Conservation (phyloP, 1,140 invertebrate genomes). For the Rhysida immarginata region DNA sequence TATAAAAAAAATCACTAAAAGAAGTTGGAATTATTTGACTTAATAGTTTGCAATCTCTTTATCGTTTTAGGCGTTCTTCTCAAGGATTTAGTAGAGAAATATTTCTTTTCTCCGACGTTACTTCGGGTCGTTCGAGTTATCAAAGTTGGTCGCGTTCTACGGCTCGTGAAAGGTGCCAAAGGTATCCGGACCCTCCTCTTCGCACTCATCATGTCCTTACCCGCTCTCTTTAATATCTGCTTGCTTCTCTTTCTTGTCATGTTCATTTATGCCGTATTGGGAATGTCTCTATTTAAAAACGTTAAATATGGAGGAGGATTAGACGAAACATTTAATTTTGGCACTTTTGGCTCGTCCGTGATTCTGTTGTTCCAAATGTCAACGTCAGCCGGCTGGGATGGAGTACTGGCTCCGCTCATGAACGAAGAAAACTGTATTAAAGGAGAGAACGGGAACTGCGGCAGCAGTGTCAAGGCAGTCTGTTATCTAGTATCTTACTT, state of each 20-base stretch:
- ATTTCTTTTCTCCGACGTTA: constrained; percentile 94
- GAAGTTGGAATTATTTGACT: no score
- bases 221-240: constrained; percentile 96
- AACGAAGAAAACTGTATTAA: constrained; percentile 85
- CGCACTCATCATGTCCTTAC: constrained; percentile 91
- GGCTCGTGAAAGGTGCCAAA: constrained; percentile 87
- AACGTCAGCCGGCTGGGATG: constrained; percentile 93
- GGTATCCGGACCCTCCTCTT: constrained; percentile 92
- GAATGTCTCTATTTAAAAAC: constrained; percentile 99
- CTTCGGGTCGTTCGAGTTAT: constrained; percentile 42
- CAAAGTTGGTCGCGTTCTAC: constrained; percentile 78
- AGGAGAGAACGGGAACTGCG: constrained; percentile 77
- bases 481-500: constrained; percentile 87
- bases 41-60: no score
- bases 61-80: constrained; percentile 66
- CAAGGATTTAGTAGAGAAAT: constrained; percentile 90
- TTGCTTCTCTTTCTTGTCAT: constrained; percentile 92
- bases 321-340: constrained; percentile 95
- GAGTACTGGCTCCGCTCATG: constrained; percentile 86
- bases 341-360: constrained; percentile 95
- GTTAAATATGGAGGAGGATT: constrained; percentile 75
- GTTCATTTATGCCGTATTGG: constrained; percentile 98
- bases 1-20: no score
- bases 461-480: constrained; percentile 80
- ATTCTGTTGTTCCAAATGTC: constrained; percentile 97